A percentile compares a stretch with the other conserved stretches of the same genome.
Conservation (phyloP, 1,140 invertebrate genomes). For the Panagrolaimus sp. region DNA sequence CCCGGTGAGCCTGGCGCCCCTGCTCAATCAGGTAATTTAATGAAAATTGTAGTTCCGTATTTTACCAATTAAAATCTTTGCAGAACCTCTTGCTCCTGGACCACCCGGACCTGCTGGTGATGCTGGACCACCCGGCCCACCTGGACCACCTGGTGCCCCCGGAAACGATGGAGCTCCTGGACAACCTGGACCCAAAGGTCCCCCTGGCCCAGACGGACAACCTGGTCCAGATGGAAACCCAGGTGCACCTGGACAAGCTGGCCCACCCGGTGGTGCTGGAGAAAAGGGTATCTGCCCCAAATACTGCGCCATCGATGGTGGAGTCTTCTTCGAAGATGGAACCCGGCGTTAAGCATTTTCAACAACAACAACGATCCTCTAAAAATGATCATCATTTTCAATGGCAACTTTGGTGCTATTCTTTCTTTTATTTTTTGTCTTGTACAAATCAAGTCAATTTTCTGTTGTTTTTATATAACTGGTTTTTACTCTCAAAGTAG, state of each 20-base stretch:
- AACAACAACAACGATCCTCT: no score
- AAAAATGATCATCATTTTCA: no score
- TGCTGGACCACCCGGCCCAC: conserved; percentile 18
- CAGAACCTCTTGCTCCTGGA: neutral
- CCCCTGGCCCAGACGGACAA: conserved; percentile 17
- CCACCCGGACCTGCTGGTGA: conserved; percentile 16
- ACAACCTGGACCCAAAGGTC: conserved; percentile 23
- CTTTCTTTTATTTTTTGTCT: no score
- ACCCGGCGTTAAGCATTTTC: conserved; percentile 34
- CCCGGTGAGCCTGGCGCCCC: conserved; percentile 27
- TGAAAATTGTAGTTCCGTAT: neutral
- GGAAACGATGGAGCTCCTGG: conserved; percentile 23
- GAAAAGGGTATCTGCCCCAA: conserved; percentile 58
- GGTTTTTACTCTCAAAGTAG: no score
- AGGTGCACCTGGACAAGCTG: conserved; percentile 31
- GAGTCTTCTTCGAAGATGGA: conserved; percentile 58
- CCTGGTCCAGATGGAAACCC: conserved; percentile 23
- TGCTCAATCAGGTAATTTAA: conserved; percentile 16
- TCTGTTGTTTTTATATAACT: no score
- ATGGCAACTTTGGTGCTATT: no score
- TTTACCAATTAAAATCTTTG: neutral
- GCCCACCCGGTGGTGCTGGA: conserved; percentile 25
- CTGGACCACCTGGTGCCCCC: conserved; percentile 22
- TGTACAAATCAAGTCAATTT: no score
- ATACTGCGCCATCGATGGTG: conserved; percentile 57